Evolutionary conservation across 2,113 vertebrate species (phyloP), one percentile per base, ranked within the genome.

Genomic region (Cynopterus brachyotis): DNA sequence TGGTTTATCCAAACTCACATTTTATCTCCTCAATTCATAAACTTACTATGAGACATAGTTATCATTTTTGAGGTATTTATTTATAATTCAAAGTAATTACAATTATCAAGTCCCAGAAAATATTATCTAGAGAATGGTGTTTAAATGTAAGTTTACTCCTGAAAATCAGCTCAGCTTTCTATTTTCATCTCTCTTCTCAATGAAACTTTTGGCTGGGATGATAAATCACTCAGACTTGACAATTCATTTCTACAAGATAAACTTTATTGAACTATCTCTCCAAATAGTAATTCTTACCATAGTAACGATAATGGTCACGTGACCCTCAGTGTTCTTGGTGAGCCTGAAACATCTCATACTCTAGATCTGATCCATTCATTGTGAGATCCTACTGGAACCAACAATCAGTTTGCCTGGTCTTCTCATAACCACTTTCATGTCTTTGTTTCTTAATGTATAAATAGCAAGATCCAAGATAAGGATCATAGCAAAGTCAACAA

Each of bases 391-490:
- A 5, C 13, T 60, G 28, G 55, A 57, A 42, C 20, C 16, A 40
- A 45, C 47, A 80, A 30, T 53, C 47, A 7, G 0, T 37, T 83
- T 96, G 20, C 60, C n/a, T 13, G 64, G 26, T 70, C 60, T 96
- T 72, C 57, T 89, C 64, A 92, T 57, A 10, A 91, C 64, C 12
- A 22, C 16, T 82, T 53, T 80, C 47, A 96, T 81, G 5, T 97
- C 76, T 73, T 94, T 69, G 42, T 96, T 96, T 85, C 84, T 94
- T 72, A 97, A 59, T n/a, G 72, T 92, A 35, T 94, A 94, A 20
- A 95, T 87, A 22, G 76, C 12, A 73, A 91, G 83, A 69, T 96
- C 96, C 17, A 96, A 76, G 37, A 97, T 0, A 35, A 92, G 89
- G 15, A 91, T 95, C 4, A 96, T 76, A 53, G 89, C 89, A 59